A percentile compares a stretch with the other conserved stretches of the same genome.
Conservation (phyloP, 2,113 vertebrate species). For the Cichladusa arquata region DNA sequence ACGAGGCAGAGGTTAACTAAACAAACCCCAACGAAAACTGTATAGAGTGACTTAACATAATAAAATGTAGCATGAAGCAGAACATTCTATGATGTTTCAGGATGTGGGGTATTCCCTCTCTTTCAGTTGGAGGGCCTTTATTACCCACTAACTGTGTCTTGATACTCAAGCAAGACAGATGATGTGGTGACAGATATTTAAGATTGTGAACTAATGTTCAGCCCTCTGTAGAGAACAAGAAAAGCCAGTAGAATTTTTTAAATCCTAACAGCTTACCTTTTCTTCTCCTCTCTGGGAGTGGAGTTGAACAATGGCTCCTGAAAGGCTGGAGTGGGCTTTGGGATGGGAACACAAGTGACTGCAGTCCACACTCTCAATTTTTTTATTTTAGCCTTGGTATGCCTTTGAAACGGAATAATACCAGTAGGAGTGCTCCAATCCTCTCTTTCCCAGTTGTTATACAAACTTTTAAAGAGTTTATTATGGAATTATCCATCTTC, state of each 20-base stretch:
- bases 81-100: constrained; percentile 40
- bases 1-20: constrained; percentile 38
- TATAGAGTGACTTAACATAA: neutral
- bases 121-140: constrained; percentile 50
- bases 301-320: neutral
- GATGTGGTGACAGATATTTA: constrained; percentile 55
- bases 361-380: neutral
- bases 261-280: neutral
- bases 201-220: constrained; percentile 17
- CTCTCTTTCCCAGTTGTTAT: neutral
- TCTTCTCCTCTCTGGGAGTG: neutral
- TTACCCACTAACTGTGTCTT: neutral
- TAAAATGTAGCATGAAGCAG: constrained; percentile 46
- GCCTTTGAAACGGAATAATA: neutral
- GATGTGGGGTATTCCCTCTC: neutral
- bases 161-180: constrained; percentile 44
- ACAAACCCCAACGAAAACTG: constrained; percentile 9
- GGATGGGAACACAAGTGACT: neutral
- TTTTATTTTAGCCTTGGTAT: neutral
- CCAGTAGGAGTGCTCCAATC: neutral
- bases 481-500: neutral
- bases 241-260: neutral
- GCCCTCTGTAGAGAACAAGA: neutral
- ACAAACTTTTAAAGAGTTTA: neutral
- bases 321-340: neutral